A percentile compares a stretch with the other conserved stretches of the same genome.
phyloP scores from a whole-genome alignment of 2,888 invertebrate species.

The Phengaris arion region DNA sequence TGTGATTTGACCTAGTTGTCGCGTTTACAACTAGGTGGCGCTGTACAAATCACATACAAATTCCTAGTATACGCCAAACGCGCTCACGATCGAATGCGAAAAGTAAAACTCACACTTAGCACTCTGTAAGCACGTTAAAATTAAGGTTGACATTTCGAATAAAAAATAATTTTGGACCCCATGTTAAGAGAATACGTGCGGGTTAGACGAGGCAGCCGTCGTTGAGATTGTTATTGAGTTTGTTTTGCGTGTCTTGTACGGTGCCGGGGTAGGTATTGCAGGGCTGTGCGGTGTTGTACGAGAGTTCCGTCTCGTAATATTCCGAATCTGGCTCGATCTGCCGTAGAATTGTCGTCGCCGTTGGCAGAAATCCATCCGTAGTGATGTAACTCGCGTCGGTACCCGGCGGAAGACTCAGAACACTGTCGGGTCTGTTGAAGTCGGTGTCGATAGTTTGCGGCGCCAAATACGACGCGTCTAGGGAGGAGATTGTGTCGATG shows the following conservation, averaged over 20 bases:
- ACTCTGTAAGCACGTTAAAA: conserved; percentile 40
- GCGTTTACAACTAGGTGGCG: too few species aligned
- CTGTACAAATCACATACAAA: too few species aligned
- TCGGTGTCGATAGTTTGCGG: conserved; percentile 64
- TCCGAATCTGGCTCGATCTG: conserved; percentile 77
- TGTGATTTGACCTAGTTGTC: too few species aligned
- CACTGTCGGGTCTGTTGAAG: conserved; percentile 70
- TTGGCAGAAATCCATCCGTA: conserved; percentile 69
- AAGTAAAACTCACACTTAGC: too few species aligned
- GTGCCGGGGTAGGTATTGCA: conserved; percentile 78
- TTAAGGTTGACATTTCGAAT: conserved; percentile 72
- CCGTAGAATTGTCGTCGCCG: conserved; percentile 70
- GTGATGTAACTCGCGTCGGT: conserved; percentile 60
- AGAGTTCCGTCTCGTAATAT: conserved; percentile 76
- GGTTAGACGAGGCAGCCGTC: conserved; percentile 82
- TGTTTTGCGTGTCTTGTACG: conserved; percentile 65
- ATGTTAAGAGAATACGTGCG: conserved; percentile 32
- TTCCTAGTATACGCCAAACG: too few species aligned
- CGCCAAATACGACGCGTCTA: conserved; percentile 64
- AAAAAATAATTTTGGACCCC: conserved; percentile 67
- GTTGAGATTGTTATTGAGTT: conserved; percentile 78
- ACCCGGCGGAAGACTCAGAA: conserved; percentile 62
- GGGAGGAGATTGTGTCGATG: conserved; percentile 64
- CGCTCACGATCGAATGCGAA: too few species aligned
- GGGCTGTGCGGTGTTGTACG: conserved; percentile 72